These are phyloP conservation scores for Heliconius melpomene DNA, from an alignment of 1,140 invertebrate species.

Conservation along the genomic window DNA sequence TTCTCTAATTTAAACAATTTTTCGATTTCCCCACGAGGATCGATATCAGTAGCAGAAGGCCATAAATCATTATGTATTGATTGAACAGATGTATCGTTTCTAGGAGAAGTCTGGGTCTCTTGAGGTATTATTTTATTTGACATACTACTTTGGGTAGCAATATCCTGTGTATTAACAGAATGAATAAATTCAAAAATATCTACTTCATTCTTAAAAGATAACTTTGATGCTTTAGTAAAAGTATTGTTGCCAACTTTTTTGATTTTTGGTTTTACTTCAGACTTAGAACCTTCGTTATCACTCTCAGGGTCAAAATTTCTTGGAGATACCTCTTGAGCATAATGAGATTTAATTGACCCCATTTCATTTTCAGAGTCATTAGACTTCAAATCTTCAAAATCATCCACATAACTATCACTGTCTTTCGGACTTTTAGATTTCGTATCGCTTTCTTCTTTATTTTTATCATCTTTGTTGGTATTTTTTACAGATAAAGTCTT, in stretches of 20 bases:
- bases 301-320: conserved; percentile 25
- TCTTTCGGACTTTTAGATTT: conserved; percentile 25
- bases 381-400: conserved; percentile 76
- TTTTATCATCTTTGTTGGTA: conserved; percentile 38
- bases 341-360: background rate
- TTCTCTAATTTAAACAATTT: conserved; percentile 69
- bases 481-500: conserved; percentile 52
- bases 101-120: conserved; percentile 76
- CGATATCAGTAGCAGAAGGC: conserved; percentile 47
- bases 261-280: conserved; percentile 24
- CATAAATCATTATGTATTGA: conserved; percentile 69
- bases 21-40: conserved; percentile 59
- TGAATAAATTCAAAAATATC: conserved; percentile 77
- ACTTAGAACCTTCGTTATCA: conserved; percentile 19
- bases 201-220: conserved; percentile 70
- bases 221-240: conserved; percentile 57
- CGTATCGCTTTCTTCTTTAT: conserved; percentile 17
- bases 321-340: background rate
- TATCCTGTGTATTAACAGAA: conserved; percentile 69
- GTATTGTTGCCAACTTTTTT: conserved; percentile 45
- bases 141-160: conserved; percentile 66
- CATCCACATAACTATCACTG: conserved; percentile 68
- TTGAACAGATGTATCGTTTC: conserved; percentile 56
- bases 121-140: conserved; percentile 61
- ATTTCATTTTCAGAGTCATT: conserved; percentile 39